Base-by-base conservation (phyloP, 1,140 invertebrate genomes). In the Drosophila chauvacae region DNA sequence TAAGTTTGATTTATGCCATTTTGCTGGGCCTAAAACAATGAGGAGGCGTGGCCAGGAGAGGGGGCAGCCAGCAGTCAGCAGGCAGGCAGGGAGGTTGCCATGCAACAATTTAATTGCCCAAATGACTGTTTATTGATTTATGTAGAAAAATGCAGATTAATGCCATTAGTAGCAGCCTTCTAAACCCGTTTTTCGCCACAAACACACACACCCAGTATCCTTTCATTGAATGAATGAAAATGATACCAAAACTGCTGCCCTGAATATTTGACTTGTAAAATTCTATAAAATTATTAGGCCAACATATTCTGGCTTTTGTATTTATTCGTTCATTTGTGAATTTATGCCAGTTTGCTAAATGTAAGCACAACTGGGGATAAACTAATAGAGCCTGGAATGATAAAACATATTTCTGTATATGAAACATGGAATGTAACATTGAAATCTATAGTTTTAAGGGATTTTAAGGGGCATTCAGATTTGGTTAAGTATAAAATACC, bases 91-190 rank as follows among this genome's bases (percentile, higher is more conserved):
- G 47, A 44, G 48, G 61, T 72, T 63, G 73, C 80, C 77, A 83
- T 83, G 80, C 80, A 83, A 83, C 80, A 79, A 82, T 83, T 83
- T 83, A 83, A 83, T 83, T 83, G 80, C 80, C 75, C 48, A 82
- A 75, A 65, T 79, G 80, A 74, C 81, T 83, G 80, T 75, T 80
- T 83, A 83, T 83, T 83, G 80, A 83, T 83, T 83, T 83, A 83
- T 83, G 80, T 56, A 50, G 59, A 82, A 72, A 78, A 77, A 82
- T 82, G 64, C 65, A 79, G 70, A 83, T 83, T 83, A 83, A 83
- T 83, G 80, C 75, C 63, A 72, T 72, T 72, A 60, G 69, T 72
- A 72, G 53, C 53, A 71, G 53, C 53, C 61, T 28, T 70, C 44
- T 20, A 37, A 37, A 2, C 33, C 23, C 26, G 16, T 16, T n/a